Percentiles rank a stretch among this genome's conserved stretches.
Evolutionary conservation across 2,888 invertebrate species (phyloP).

Genomic region (Oasisia sp.): DNA sequence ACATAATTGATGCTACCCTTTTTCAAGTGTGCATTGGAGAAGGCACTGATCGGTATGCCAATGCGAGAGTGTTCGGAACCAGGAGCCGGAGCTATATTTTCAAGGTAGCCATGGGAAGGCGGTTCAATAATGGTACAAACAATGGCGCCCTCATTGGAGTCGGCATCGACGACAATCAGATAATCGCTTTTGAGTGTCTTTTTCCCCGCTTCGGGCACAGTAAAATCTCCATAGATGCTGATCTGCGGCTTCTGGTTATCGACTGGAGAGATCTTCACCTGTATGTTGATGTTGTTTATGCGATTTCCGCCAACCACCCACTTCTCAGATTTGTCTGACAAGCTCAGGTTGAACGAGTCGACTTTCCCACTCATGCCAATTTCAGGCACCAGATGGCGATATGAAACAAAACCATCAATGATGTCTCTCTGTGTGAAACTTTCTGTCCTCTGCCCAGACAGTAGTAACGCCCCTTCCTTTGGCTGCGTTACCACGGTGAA

Average conservation of each 20-base stretch:
- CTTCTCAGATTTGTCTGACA: constrained; percentile 54
- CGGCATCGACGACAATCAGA: constrained; percentile 58
- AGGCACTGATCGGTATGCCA: constrained; percentile 60
- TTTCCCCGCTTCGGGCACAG: constrained; percentile 59
- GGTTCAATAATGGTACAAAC: constrained; percentile 58
- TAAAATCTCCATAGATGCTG: constrained; percentile 44
- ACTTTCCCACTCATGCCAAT: constrained; percentile 50
- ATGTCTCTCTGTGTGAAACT: constrained; percentile 62
- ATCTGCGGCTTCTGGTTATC: constrained; percentile 60
- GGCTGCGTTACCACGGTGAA: constrained; percentile 55
- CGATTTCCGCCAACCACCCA: constrained; percentile 52
- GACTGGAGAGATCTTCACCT: constrained; percentile 57
- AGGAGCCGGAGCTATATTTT: constrained; percentile 59
- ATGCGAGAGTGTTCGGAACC: constrained; percentile 59
- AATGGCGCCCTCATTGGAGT: constrained; percentile 57
- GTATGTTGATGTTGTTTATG: constrained; percentile 51
- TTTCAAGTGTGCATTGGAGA: constrained; percentile 56
- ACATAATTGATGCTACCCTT: constrained; percentile 60
- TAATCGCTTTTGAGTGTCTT: constrained; percentile 51
- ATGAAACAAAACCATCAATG: constrained; percentile 49
- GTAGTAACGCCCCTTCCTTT: constrained; percentile 50
- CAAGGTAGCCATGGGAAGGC: constrained; percentile 62
- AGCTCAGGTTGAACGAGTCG: constrained; percentile 57
- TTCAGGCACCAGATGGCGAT: constrained; percentile 60
- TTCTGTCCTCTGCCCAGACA: constrained; percentile 47